Base-by-base conservation (phyloP, 2,888 invertebrate species). In the Diachrysia chrysitis region DNA sequence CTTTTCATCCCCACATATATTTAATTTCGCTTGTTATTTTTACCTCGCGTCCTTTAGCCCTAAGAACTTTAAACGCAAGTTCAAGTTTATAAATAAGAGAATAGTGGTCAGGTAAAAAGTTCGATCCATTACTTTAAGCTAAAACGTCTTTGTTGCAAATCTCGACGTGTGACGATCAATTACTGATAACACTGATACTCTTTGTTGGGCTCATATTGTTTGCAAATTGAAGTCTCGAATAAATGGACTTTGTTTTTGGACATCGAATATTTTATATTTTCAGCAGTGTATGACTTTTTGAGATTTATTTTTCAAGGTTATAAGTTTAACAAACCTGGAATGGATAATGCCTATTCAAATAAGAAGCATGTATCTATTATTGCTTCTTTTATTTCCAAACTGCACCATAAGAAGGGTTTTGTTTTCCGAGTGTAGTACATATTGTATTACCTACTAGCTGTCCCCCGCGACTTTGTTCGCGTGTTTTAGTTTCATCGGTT, bases 101-200 rank as follows among this genome's bases (percentile, higher is more conserved):
- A n/a, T n/a, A n/a, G n/a, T n/a, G n/a, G n/a, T n/a, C 25, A 61
- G 57, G 57, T 63, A 67, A 66, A 74, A 61, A 51, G 35, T 58
- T 63, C 42, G 51, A 61, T 76, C 73, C 68, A 77, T 72, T 73
- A 75, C 32, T 23, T 73, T 46, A 48, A 76, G 63, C 72, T 58
- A 68, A 59, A 62, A 56, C 46, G 14, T 61, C 32, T 68, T 55
- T 64, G 63, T 64, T 63, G 58, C 68, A 76, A 74, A 68, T 25
- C 25, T 9, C 17, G 77, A 72, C 73, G 77, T 61, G 77, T 63
- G 77, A 54, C 73, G 77, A 68, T 73, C 68, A 68, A 72, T 73
- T 75, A 72, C 73, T 55, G 68, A 74, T 71, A 63, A 67, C 21
- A 72, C 53, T 61, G 67, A 68, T 72, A 60, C 48, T 53, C 60